phyloP scores from a whole-genome alignment of 2,888 invertebrate genomes.

The Gymnocheta viridis region DNA sequence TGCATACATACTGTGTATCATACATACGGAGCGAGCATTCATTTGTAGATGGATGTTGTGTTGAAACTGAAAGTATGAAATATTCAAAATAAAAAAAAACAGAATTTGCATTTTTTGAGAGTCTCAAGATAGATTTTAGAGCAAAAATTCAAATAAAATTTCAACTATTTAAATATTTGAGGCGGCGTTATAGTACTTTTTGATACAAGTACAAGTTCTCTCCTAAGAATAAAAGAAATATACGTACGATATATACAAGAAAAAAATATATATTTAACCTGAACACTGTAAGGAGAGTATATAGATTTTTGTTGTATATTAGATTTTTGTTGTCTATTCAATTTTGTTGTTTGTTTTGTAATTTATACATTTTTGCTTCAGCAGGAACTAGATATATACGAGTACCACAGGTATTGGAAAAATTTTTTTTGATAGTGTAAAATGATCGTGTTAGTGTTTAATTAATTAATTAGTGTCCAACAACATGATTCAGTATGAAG shows the following conservation, averaged over 20 bases:
- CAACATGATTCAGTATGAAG: too few relatives aligned
- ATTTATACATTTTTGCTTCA: neutral
- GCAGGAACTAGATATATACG: neutral
- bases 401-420: neutral
- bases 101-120: slow-evolving; percentile 61
- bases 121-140: slow-evolving; percentile 39
- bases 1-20: neutral
- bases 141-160: slow-evolving; percentile 27
- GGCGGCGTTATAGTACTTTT: slow-evolving; percentile 6
- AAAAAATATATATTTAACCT: slow-evolving; percentile 22
- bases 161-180: slow-evolving; percentile 16
- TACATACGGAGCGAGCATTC: too few relatives aligned
- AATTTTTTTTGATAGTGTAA: neutral
- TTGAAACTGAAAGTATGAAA: slow-evolving; percentile 59
- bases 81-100: slow-evolving; percentile 45
- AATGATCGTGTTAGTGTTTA: neutral
- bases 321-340: neutral
- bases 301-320: neutral
- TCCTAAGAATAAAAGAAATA: neutral
- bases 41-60: slow-evolving; percentile 47
- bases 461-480: neutral
- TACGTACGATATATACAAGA: neutral
- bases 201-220: slow-evolving; percentile 7
- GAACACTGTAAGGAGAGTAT: neutral
- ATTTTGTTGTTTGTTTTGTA: neutral